These are phyloP conservation scores for Choristoneura fumiferana DNA, from an alignment of 1,140 invertebrate genomes.

Conservation along the genomic window DNA sequence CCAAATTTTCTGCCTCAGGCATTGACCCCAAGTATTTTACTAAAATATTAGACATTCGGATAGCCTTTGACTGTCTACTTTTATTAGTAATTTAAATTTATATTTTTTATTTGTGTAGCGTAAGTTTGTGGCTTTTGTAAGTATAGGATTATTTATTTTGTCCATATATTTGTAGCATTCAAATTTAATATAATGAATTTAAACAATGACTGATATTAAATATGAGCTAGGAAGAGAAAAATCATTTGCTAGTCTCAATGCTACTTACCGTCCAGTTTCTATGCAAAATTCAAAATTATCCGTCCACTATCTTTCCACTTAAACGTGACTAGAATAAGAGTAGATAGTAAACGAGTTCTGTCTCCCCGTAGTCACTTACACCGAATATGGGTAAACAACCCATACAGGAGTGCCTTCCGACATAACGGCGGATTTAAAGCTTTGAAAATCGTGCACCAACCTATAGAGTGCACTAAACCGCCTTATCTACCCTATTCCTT, in stretches of 20 bases:
- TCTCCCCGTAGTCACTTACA: conserved; percentile 10
- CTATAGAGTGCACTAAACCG: conserved; percentile 48
- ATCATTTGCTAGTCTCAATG: no score
- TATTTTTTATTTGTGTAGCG: no score
- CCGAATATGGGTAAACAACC: conserved; percentile 26
- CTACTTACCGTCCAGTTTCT: background rate
- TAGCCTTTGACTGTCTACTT: no score
- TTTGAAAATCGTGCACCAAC: conserved; percentile 33
- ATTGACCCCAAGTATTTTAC: no score
- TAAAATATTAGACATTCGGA: no score
- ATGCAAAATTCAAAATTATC: conserved; percentile 5
- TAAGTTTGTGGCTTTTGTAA: no score
- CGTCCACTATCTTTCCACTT: conserved; percentile 4
- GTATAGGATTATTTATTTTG: conserved; percentile 30
- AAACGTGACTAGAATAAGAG: conserved; percentile 10
- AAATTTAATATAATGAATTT: no score
- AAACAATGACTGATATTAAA: no score
- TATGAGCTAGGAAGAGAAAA: no score
- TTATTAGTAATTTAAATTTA: no score
- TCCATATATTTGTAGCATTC: no score
- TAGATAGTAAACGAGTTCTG: background rate
- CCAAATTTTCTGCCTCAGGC: no score
- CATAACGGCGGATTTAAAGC: conserved; percentile 39
- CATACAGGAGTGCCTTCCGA: conserved; percentile 30
- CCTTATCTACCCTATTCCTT: conserved; percentile 53